Evolutionary conservation across 2,888 invertebrate genomes (phyloP), one percentile per base, ranked within the genome.

Genomic region (Dysmachus trigonus): DNA sequence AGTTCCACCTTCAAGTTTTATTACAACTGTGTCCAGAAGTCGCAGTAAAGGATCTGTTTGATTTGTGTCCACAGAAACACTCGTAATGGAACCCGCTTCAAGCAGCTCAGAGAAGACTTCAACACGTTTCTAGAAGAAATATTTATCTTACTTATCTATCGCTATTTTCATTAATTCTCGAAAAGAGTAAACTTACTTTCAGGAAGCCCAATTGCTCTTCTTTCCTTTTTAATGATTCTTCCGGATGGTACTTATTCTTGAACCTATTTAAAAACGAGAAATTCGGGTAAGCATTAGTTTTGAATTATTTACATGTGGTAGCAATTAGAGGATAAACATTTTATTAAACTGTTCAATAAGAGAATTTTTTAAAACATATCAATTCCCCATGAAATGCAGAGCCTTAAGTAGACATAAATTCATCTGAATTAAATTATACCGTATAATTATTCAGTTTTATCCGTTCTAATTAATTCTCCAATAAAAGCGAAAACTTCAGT

Each of bases 201-300:
- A 98, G 93, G 86, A 97, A 96, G 86, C 93, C 93, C 86, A 95
- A 93, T 90, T 98, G 97, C 90, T 98, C 98, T 22, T 97, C 96
- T 92, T 96, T 97, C 86, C 97, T 93, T 92, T 96, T 98, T 41
- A 96, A 94, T 84, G 97, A 97, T 90, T 99, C 99, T 92, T 98
- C 98, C 2, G 99, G 99, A 92, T 99, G 99, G 91, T 99, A 99
- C 93, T 99, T 99, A 89, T 97, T 95, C 93, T 98, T 98, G 94
- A 99, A 99, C 99, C 99, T 99, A 93, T 86, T 91, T 90, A 89
- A 89, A 89, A 90, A 33, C 2, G 38, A 35, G 31, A 35, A 82
- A 47, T 41, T 5, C n/a, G 47, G 15, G n/a, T 1, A 47, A 47
- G 41, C 38, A 27, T 41, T 38, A 41, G 27, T 33, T 31, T 33